A percentile compares a stretch with the other conserved stretches of the same genome.
phyloP scores from a whole-genome alignment of 1,140 invertebrate species.

The Venustaconcha ellipsiformis region DNA sequence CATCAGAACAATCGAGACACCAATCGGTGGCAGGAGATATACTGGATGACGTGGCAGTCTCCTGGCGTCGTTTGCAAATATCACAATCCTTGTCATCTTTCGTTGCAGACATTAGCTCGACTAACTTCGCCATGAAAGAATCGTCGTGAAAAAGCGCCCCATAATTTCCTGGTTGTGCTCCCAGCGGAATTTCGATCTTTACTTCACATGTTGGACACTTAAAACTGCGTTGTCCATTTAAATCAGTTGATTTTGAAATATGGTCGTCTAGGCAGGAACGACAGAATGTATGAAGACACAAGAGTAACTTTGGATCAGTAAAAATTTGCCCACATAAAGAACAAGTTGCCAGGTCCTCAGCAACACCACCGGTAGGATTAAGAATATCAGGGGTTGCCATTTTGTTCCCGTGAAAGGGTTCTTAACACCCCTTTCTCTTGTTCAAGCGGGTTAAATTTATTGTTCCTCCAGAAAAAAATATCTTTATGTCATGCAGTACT shows the following conservation, averaged over 20 bases:
- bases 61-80: conserved; percentile 42
- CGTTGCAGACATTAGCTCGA: conserved; percentile 41
- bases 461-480: too few species aligned
- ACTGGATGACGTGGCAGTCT: conserved; percentile 28
- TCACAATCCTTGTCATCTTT: conserved; percentile 50
- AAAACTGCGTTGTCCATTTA: conserved; percentile 42
- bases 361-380: conserved; percentile 13
- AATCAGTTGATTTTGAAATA: conserved; percentile 28
- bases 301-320: conserved; percentile 52
- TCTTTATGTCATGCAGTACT: too few species aligned
- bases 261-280: conserved; percentile 54
- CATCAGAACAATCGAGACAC: conserved; percentile 78
- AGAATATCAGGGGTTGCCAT: conserved; percentile 30
- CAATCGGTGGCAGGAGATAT: conserved; percentile 13
- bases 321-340: conserved; percentile 35
- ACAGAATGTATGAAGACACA: conserved; percentile 67
- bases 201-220: conserved; percentile 58
- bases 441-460: too few species aligned
- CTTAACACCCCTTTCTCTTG: too few species aligned
- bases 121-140: conserved; percentile 44
- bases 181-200: conserved; percentile 39
- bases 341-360: conserved; percentile 34
- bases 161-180: conserved; percentile 30
- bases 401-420: not conserved
- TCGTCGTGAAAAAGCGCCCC: conserved; percentile 42